Evolutionary conservation across 2,113 vertebrate species (phyloP), one percentile per base, ranked within the genome.

Genomic region (Nesospiza acunhae): DNA sequence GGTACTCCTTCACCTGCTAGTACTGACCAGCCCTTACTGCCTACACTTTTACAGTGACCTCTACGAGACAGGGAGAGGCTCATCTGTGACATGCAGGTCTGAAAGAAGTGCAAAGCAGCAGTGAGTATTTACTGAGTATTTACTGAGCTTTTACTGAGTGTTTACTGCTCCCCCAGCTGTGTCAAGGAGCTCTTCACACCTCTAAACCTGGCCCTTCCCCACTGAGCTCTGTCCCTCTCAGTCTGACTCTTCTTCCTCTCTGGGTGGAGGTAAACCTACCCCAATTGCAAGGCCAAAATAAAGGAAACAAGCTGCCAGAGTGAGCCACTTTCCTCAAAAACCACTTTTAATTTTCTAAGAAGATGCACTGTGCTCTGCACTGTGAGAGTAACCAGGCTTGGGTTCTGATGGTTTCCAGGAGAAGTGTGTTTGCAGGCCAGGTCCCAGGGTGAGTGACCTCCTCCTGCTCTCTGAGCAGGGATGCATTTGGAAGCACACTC

Each of bases 361-460:
- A 18, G 33, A 46, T 0, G 3, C 19, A 4, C 15, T 0, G 0
- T n/a, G 50, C 63, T 77, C 62, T 77, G 58, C 52, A 13, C 55
- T 31, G 37, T 11, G 37, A 64, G 17, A 68, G 26, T 30, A 63
- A 37, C 41, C 49, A 24, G 59, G 64, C 69, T 16, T 31, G 74
- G 81, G 62, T 49, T 23, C 31, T 28, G 39, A 20, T 6, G 52
- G 39, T 21, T 56, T 72, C 56, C 41, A 41, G 84, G 23, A 90
- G 47, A 73, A 84, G 64, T 0, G 3, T 2, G 23, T 66, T 27
- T 88, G 68, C 23, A 78, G 81, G 6, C 47, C 76, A 47, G 55
- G 35, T 46, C 46, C 59, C 84, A 64, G 1, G 2, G 67, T 0
- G 21, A 33, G 27, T 6, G 42, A 55, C 52, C 68, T 82, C 30